Evolutionary conservation across 2,113 vertebrate species (phyloP).

Genomic region (Atlantisia rogersi): DNA sequence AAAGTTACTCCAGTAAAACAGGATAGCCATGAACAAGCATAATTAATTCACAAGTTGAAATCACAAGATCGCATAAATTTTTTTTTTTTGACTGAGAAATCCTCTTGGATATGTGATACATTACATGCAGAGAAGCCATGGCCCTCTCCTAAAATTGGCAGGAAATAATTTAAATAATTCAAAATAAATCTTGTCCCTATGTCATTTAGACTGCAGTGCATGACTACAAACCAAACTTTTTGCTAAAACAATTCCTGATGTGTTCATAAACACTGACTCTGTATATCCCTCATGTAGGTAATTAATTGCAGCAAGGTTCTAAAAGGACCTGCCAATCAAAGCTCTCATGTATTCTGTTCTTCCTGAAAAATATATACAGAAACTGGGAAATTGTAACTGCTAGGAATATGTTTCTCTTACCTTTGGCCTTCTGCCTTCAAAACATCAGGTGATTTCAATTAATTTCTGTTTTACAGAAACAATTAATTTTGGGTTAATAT

Average conservation of each 20-base stretch:
- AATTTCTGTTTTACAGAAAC: neutral
- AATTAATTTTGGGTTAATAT: neutral
- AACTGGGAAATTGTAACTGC: neutral
- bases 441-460: neutral
- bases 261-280: neutral
- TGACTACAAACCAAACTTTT: neutral
- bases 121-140: neutral
- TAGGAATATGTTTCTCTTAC: neutral
- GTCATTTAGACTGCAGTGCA: neutral
- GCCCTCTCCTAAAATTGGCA: neutral
- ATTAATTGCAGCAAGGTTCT: neutral
- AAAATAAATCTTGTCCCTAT: neutral
- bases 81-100: neutral
- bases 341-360: neutral
- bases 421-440: neutral
- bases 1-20: neutral
- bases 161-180: constrained; percentile 10
- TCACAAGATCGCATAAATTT: neutral
- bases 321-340: neutral
- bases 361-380: neutral
- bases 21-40: neutral
- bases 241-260: neutral
- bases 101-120: neutral
- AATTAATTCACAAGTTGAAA: neutral
- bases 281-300: neutral